These are phyloP conservation scores for Nemoura dubitans DNA, from an alignment of 2,888 invertebrate genomes.

Conservation along the genomic window DNA sequence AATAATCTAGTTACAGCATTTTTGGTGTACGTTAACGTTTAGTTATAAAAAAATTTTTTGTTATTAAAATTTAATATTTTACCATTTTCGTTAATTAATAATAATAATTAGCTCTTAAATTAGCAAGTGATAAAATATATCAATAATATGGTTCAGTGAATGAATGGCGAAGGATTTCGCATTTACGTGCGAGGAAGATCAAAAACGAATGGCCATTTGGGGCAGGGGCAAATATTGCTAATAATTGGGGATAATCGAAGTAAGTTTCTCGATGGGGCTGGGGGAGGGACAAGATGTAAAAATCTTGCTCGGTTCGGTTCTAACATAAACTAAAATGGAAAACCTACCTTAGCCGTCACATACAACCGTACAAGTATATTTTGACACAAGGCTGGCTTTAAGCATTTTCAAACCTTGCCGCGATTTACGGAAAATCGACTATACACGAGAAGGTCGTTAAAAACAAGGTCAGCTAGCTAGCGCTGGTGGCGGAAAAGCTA, in stretches of 20 bases:
- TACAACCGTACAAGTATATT: no score
- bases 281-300: no score
- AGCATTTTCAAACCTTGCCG: background rate
- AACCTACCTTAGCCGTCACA: background rate
- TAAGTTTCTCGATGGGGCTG: background rate
- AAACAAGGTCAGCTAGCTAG: background rate
- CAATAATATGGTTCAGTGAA: background rate
- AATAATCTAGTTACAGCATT: constrained; percentile 28
- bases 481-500: background rate
- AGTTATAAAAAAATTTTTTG: constrained; percentile 23
- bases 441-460: background rate
- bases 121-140: no score
- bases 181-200: constrained; percentile 9
- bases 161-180: background rate
- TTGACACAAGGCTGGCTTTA: background rate
- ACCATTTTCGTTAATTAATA: background rate
- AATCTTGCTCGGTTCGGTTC: background rate
- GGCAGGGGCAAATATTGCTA: background rate
- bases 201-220: background rate
- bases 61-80: constrained; percentile 7
- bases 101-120: background rate
- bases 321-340: background rate
- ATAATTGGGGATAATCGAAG: background rate
- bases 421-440: background rate
- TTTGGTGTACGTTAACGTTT: constrained; percentile 25